phyloP scores from a whole-genome alignment of 2,888 invertebrate species.

The Cantharis rufa region DNA sequence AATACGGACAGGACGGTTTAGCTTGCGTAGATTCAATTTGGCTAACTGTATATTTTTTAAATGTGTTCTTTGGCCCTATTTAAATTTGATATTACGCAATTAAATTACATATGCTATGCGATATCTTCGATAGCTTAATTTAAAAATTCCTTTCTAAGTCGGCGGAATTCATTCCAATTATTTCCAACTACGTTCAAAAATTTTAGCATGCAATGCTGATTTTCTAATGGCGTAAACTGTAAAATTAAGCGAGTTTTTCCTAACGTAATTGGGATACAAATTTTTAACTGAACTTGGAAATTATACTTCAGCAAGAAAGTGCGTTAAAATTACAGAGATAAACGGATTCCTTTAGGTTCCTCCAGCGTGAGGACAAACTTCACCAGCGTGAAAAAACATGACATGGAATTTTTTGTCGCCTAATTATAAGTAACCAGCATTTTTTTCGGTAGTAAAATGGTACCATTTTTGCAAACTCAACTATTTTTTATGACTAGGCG shows the following conservation, averaged over 20 bases:
- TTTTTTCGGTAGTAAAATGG: too few species aligned
- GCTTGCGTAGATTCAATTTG: not conserved
- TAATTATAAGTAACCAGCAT: too few species aligned
- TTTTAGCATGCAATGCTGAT: not conserved
- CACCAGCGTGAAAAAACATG: too few species aligned
- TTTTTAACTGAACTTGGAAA: not conserved
- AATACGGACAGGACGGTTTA: not conserved
- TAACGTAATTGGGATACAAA: not conserved
- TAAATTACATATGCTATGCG: not conserved
- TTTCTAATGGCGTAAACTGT: not conserved
- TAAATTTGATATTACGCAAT: not conserved
- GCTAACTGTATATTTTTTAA: constrained; percentile 1
- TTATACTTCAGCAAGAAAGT: not conserved
- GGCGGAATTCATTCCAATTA: not conserved
- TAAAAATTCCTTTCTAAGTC: not conserved
- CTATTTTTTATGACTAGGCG: too few species aligned
- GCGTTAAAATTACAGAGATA: too few species aligned
- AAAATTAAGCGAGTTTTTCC: not conserved
- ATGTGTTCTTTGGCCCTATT: not conserved
- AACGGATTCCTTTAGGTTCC: too few species aligned
- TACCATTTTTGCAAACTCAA: too few species aligned
- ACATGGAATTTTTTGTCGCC: too few species aligned
- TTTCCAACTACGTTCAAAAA: not conserved
- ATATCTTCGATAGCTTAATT: not conserved
- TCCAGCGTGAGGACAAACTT: too few species aligned